phyloP scores from a whole-genome alignment of 2,797 vertebrate species.

The Notolabrus celidotus region DNA sequence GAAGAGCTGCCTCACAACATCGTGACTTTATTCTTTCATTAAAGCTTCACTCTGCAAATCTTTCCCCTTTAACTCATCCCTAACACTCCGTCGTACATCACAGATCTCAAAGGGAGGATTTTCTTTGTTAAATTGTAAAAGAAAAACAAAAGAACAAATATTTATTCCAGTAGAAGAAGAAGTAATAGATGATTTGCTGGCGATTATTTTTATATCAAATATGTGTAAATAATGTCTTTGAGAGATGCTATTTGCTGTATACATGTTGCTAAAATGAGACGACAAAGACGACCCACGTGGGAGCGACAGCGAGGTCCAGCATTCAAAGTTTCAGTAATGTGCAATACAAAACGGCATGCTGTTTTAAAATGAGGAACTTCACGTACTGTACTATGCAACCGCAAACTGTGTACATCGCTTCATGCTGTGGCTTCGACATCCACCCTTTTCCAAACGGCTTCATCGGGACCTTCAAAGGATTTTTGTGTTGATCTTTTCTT shows the following conservation, averaged over 20 bases:
- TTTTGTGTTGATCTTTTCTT: constrained; percentile 69
- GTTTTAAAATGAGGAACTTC: constrained; percentile 90
- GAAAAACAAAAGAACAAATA: constrained; percentile 43
- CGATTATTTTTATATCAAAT: constrained; percentile 80
- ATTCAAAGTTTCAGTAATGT: constrained; percentile 83
- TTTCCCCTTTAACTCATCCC: too few relatives aligned
- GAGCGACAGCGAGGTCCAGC: constrained; percentile 67
- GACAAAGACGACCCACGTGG: constrained; percentile 26
- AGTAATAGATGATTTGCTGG: constrained; percentile 70
- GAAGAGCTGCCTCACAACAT: too few relatives aligned
- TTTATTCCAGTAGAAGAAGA: constrained; percentile 72
- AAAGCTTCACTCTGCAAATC: too few relatives aligned
- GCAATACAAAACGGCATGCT: constrained; percentile 94
- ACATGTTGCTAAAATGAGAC: constrained; percentile 66
- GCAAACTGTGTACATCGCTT: constrained; percentile 93
- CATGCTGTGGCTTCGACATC: constrained; percentile 87
- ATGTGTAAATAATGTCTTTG: constrained; percentile 79
- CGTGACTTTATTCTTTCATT: too few relatives aligned
- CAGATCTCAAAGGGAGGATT: constrained; percentile 31
- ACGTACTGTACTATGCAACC: constrained; percentile 87
- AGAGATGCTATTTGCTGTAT: constrained; percentile 77
- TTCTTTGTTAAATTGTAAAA: constrained; percentile 48
- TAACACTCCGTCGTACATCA: constrained; percentile 10
- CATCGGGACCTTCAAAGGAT: constrained; percentile 81
- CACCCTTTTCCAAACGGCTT: constrained; percentile 88